These are phyloP conservation scores for Enteromius viviparus DNA, from an alignment of 2,797 vertebrate species.

Conservation along the genomic window DNA sequence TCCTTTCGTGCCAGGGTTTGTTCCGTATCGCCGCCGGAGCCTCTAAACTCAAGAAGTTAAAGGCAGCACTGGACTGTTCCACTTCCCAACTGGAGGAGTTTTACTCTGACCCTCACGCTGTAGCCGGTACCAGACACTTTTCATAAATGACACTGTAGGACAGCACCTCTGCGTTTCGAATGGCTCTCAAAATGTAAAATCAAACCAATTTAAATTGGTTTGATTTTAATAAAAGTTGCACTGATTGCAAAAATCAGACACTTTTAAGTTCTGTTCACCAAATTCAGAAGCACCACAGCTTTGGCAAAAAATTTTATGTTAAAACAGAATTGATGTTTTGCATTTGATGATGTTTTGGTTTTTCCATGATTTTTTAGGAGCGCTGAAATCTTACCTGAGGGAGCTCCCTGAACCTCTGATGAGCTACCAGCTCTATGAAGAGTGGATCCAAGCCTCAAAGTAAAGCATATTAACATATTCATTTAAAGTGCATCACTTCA, in stretches of 20 bases:
- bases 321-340: not conserved
- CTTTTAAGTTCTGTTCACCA: not conserved
- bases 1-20: constrained; percentile 80
- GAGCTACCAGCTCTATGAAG: constrained; percentile 91
- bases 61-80: constrained; percentile 96
- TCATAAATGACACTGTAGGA: not conserved
- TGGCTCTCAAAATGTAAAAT: not conserved
- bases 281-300: not conserved
- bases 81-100: constrained; percentile 96
- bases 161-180: not conserved
- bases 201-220: no score
- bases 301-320: not conserved
- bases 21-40: constrained; percentile 97
- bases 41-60: constrained; percentile 97
- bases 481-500: not conserved
- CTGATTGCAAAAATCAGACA: not conserved
- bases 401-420: constrained; percentile 96
- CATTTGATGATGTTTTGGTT: constrained; percentile 22
- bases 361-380: constrained; percentile 78
- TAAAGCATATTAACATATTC: constrained; percentile 68
- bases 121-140: constrained; percentile 82
- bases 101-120: constrained; percentile 97
- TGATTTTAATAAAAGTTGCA: not conserved
- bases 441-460: constrained; percentile 93
- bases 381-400: constrained; percentile 95